These are phyloP conservation scores for Zaprionus inermis DNA, from an alignment of 1,140 invertebrate species.

Conservation along the genomic window DNA sequence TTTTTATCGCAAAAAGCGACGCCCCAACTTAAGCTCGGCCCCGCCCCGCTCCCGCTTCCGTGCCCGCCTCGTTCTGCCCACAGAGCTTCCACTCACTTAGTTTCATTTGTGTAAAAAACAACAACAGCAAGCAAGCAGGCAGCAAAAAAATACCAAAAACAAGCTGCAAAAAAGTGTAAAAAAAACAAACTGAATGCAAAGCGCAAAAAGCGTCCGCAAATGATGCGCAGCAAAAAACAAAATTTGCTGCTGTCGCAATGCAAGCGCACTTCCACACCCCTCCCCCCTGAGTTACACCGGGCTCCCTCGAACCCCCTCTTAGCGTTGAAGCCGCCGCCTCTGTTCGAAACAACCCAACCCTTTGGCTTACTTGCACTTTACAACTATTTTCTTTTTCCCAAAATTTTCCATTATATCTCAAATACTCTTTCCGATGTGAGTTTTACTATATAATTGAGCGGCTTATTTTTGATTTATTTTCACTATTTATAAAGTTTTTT, in stretches of 20 bases:
- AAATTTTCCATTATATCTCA: conserved; percentile 9
- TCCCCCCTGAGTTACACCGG: background rate
- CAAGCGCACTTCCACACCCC: background rate
- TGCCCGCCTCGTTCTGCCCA: background rate
- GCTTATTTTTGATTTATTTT: background rate
- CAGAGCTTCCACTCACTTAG: conserved; percentile 68
- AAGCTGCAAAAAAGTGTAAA: conserved; percentile 4
- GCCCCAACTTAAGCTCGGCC: background rate
- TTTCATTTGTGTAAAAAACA: conserved; percentile 66
- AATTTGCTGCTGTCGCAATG: conserved; percentile 46
- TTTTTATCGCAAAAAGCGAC: conserved; percentile 15
- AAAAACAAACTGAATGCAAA: conserved; percentile 33
- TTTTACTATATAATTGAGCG: background rate
- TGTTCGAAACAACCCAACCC: conserved; percentile 11
- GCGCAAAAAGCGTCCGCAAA: conserved; percentile 47
- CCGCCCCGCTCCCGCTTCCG: background rate
- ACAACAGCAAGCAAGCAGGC: conserved; percentile 9
- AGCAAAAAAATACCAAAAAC: conserved; percentile 34
- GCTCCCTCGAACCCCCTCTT: no score
- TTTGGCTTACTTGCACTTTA: conserved; percentile 52
- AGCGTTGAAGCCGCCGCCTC: no score
- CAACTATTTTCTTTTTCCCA: conserved; percentile 55
- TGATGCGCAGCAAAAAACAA: conserved; percentile 39
- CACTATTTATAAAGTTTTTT: background rate
- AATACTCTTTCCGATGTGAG: background rate